These are phyloP conservation scores for Anabas testudineus DNA, from an alignment of 2,797 vertebrate species.

Conservation along the genomic window DNA sequence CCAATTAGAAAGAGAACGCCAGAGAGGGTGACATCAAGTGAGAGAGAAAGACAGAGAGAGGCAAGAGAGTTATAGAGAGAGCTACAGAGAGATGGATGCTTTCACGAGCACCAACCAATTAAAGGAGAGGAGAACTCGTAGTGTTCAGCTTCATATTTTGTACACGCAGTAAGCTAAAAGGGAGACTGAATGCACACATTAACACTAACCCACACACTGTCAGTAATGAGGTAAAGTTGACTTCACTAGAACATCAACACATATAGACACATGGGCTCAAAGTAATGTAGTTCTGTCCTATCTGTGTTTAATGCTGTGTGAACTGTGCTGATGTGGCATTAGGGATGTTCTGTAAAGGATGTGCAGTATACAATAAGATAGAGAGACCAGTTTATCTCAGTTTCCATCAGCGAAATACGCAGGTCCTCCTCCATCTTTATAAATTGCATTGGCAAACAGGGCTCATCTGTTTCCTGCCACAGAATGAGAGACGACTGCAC, in stretches of 20 bases:
- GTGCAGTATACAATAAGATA: slow-evolving; percentile 29
- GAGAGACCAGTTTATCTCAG: not conserved
- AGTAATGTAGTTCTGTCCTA: slow-evolving; percentile 39
- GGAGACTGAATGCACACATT: slow-evolving; percentile 18
- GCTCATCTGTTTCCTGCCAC: not conserved
- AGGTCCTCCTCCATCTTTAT: slow-evolving; percentile 1
- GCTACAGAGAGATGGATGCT: slow-evolving; percentile 57
- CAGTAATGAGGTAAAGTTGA: slow-evolving; percentile 55
- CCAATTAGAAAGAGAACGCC: slow-evolving; percentile 77
- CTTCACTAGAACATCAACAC: slow-evolving; percentile 33
- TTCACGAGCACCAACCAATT: slow-evolving; percentile 66
- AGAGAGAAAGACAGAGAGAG: slow-evolving; percentile 32
- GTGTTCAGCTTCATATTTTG: slow-evolving; percentile 37
- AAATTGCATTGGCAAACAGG: not conserved
- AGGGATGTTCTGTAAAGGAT: slow-evolving; percentile 49
- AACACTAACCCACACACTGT: slow-evolving; percentile 24
- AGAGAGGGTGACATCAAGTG: slow-evolving; percentile 40
- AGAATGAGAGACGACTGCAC: not conserved
- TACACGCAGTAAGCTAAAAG: slow-evolving; percentile 15
- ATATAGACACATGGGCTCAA: slow-evolving; percentile 13
- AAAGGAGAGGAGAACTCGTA: slow-evolving; percentile 58
- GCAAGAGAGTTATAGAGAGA: not conserved
- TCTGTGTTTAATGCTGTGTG: slow-evolving; percentile 73
- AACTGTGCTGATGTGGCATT: slow-evolving; percentile 72
- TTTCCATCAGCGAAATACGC: slow-evolving; percentile 7